phyloP scores from a whole-genome alignment of 2,888 invertebrate genomes.

The Synergus umbraculus region DNA sequence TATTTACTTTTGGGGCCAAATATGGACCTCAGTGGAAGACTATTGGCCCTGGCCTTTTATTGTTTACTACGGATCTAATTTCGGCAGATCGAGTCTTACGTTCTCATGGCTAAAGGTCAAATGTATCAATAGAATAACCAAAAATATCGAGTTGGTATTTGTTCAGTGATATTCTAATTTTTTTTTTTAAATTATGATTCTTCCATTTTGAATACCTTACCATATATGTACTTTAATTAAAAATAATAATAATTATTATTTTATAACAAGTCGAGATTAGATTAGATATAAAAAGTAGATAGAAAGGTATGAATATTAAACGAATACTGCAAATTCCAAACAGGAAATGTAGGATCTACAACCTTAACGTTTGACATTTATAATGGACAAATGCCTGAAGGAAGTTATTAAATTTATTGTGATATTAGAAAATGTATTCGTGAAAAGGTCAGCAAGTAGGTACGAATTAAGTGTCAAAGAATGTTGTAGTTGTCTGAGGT shows the following conservation, averaged over 20 bases:
- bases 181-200: too few species aligned
- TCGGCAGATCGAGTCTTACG: neutral
- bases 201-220: too few species aligned
- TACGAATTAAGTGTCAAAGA: neutral
- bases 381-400: neutral
- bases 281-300: neutral
- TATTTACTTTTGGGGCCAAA: slow-evolving; percentile 3
- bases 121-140: neutral
- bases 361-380: slow-evolving; percentile 22
- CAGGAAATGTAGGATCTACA: slow-evolving; percentile 29
- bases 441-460: neutral
- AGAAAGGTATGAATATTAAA: neutral
- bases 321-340: neutral
- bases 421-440: neutral
- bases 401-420: neutral
- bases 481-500: neutral
- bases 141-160: too few species aligned
- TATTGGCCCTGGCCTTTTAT: neutral
- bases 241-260: neutral
- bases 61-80: slow-evolving; percentile 1
- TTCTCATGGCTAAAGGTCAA: neutral
- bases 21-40: slow-evolving; percentile 11
- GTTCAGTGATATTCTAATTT: too few species aligned
- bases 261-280: neutral
- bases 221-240: neutral